Evolutionary conservation across 2,113 vertebrate genomes (phyloP), one percentile per base, ranked within the genome.

Genomic region (Crotophaga sulcirostris): DNA sequence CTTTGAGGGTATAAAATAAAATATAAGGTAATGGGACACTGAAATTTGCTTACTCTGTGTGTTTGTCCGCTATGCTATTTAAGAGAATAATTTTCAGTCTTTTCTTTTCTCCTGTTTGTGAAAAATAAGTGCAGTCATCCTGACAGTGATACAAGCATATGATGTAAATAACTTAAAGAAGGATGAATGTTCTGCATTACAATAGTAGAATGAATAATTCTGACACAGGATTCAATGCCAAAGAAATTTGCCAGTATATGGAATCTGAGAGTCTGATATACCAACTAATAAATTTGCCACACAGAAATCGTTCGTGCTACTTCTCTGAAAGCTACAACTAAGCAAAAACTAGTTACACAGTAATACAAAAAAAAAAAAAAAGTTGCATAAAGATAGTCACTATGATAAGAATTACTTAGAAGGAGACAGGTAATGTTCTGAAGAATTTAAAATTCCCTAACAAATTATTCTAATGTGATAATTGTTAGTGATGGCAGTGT

Each of bases 281-380:
- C 9, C 26, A 88, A 9, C 7, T 64, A 42, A 56, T 80, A 68
- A 24, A 70, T 63, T 90, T 67, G 83, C 26, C 23, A 63, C 13
- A 33, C 5, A 49, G 2, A 6, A 55, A 3, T 59, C 24, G 79
- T 78, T 51, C 17, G 9, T 54, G 56, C 52, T 47, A 26, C 16
- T 40, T 85, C 7, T 72, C 21, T 82, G 40, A 72, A 64, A 90
- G 12, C 36, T 60, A 42, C 4, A 82, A 36, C 20, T 51, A 51
- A 56, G 38, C 4, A 63, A 3, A 16, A 81, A 31, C 4, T 20
- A 34, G 8, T 44, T 60, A 75, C 33, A 56, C 3, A 85, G 47
- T 79, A 84, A 44, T 7, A 62, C 6, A 2, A 40, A 54, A 31
- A 34, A 36, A 28, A 17, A 0, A 36, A 28, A 19, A 0, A 0